phyloP scores from a whole-genome alignment of 2,113 vertebrate species.

The Ciconia maguari region DNA sequence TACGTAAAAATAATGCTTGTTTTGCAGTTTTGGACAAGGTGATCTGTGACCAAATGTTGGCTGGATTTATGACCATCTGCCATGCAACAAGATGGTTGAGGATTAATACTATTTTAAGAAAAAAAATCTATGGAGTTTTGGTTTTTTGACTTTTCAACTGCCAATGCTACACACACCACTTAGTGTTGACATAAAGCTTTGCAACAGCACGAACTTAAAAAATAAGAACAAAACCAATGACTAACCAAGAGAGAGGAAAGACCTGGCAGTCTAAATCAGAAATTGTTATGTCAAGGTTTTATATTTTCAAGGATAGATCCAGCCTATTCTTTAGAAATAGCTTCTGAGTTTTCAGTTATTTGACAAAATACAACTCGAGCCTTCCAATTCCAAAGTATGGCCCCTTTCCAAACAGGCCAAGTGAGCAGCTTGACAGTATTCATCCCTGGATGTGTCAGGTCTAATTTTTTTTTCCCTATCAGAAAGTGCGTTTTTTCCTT shows the following conservation, averaged over 20 bases:
- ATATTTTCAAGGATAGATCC: not conserved
- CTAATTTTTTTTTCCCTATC: not conserved
- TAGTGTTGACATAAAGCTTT: not conserved
- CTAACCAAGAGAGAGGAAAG: not conserved
- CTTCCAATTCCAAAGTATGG: not conserved
- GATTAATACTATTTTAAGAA: not conserved
- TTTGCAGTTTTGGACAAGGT: not conserved
- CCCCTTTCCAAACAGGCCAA: not conserved
- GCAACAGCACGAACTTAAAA: not conserved
- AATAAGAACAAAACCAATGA: not conserved
- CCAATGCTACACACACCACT: not conserved
- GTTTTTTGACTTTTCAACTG: not conserved
- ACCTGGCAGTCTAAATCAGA: not conserved
- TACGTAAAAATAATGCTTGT: not conserved
- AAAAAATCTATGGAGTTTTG: not conserved
- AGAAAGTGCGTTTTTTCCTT: not conserved
- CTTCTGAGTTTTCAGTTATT: not conserved
- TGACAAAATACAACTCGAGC: not conserved
- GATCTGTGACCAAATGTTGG: not conserved
- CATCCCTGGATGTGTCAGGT: not conserved
- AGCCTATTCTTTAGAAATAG: not conserved
- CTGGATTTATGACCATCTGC: not conserved
- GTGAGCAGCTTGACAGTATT: not conserved
- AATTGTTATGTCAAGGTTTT: not conserved
- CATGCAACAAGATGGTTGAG: not conserved